Conservation (phyloP, 2,797 vertebrate species). For the Euthynnus affinis region DNA sequence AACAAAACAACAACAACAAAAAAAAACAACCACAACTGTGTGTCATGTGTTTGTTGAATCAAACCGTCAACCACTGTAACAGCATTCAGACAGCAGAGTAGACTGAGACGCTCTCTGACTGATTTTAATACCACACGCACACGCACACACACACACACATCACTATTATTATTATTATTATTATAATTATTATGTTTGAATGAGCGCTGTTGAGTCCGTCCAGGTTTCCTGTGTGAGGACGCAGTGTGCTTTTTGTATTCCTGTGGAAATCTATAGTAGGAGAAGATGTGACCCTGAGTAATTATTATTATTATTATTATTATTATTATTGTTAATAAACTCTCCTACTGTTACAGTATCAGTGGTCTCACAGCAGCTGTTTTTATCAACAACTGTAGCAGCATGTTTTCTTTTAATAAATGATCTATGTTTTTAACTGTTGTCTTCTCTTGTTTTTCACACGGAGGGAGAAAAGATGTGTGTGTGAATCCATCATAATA, state of each 20-base stretch:
- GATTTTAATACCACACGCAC: background rate
- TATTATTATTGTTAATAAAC: conserved; percentile 11
- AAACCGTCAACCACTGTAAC: conserved; percentile 4
- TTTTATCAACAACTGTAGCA: conserved; percentile 67
- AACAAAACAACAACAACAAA: no score
- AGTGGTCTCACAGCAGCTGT: conserved; percentile 44
- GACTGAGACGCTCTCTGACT: background rate
- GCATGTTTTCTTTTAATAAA: conserved; percentile 79
- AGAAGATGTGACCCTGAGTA: conserved; percentile 28
- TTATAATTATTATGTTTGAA: background rate
- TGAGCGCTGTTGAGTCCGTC: conserved; percentile 11
- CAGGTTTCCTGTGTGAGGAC: conserved; percentile 33
- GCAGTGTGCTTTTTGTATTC: conserved; percentile 52
- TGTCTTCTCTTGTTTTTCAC: background rate
- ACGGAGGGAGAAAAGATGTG: no score
- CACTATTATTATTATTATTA: background rate
- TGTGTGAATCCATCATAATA: no score
- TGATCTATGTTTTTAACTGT: conserved; percentile 71
- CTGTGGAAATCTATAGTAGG: conserved; percentile 27
- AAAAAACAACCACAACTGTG: no score
- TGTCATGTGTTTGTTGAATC: conserved; percentile 11
- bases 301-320: background rate
- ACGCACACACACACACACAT: conserved; percentile 12
- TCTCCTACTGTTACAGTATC: conserved; percentile 48
- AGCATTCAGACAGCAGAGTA: background rate